These are phyloP conservation scores for Pachymerium ferrugineum DNA, from an alignment of 2,888 invertebrate species.

Conservation along the genomic window DNA sequence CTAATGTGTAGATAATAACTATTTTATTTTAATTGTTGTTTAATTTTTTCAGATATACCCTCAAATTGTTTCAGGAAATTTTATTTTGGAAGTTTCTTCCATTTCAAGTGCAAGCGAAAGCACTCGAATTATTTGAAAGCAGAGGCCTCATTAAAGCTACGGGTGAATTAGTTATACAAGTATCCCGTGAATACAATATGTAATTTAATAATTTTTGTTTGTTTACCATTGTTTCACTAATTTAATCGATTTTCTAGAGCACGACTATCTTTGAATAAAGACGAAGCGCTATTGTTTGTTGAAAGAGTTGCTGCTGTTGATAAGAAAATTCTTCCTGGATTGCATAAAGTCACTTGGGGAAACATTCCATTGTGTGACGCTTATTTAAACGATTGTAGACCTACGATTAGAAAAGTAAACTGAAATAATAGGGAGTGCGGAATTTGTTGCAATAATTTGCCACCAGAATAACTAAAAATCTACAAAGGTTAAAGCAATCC, in stretches of 20 bases:
- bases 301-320: conserved; percentile 59
- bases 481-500: too few relatives aligned
- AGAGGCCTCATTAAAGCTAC: conserved; percentile 45
- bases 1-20: not conserved
- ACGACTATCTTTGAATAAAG: conserved; percentile 64
- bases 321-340: conserved; percentile 50
- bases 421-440: not conserved
- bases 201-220: conserved; percentile 38
- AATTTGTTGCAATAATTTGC: too few relatives aligned
- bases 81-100: conserved; percentile 66
- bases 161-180: conserved; percentile 44
- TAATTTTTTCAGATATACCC: conserved; percentile 52
- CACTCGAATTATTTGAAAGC: conserved; percentile 57
- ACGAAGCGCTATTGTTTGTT: conserved; percentile 70
- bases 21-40: not conserved
- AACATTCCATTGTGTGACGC: conserved; percentile 42
- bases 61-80: conserved; percentile 67
- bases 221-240: too few relatives aligned
- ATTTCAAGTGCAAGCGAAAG: conserved; percentile 63
- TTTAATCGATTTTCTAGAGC: conserved; percentile 50
- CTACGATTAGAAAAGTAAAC: conserved; percentile 29
- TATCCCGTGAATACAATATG: conserved; percentile 45
- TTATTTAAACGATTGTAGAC: conserved; percentile 32
- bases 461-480: too few relatives aligned
- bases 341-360: conserved; percentile 45